Evolutionary conservation across 2,797 vertebrate genomes (phyloP).

Genomic region (Anisognathus igniventris): DNA sequence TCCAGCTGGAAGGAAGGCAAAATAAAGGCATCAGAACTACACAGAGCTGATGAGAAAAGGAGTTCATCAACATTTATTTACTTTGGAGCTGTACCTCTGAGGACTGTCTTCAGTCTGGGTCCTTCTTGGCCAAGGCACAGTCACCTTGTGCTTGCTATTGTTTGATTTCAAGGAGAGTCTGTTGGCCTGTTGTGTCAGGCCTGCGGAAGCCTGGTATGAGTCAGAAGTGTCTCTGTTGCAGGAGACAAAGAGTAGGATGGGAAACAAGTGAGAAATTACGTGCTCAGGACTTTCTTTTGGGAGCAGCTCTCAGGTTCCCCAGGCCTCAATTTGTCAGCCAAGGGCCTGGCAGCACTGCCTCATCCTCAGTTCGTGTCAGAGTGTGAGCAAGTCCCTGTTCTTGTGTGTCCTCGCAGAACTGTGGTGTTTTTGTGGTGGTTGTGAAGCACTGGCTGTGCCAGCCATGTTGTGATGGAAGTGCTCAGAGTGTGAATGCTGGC

Average conservation of each 20-base stretch:
- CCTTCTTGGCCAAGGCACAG: neutral
- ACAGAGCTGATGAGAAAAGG: neutral
- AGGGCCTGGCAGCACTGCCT: neutral
- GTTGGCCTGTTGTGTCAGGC: neutral
- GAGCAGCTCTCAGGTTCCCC: neutral
- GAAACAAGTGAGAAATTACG: neutral
- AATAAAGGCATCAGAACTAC: neutral
- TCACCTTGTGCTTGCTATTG: neutral
- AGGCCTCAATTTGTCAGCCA: rapidly evolving
- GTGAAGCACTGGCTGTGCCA: neutral
- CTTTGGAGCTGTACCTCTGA: neutral
- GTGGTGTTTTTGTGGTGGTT: neutral
- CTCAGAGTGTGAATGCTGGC: neutral
- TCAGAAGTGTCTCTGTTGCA: neutral
- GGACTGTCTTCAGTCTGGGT: neutral
- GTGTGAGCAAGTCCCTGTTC: neutral
- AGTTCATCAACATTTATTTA: neutral
- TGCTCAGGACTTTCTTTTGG: neutral
- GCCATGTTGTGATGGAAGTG: neutral
- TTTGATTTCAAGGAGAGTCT: neutral
- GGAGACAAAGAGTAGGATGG: neutral
- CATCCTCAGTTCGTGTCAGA: neutral
- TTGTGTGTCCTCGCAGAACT: neutral
- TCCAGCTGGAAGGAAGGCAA: constrained; percentile 20
- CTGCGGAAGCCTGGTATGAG: neutral